phyloP scores from a whole-genome alignment of 2,113 vertebrate genomes.

The Eidolon helvum region DNA sequence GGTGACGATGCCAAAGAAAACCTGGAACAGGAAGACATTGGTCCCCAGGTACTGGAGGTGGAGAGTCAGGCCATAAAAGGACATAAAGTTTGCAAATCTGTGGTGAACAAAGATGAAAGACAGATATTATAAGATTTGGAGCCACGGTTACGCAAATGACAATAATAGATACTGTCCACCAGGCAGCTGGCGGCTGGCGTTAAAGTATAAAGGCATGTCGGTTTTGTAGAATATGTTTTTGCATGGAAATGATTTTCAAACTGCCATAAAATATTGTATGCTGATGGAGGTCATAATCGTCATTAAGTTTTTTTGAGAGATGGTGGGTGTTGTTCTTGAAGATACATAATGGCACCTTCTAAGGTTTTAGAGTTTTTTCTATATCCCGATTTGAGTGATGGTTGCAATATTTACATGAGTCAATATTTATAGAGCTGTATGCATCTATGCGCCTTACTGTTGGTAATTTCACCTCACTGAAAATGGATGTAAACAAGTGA shows the following conservation, averaged over 20 bases:
- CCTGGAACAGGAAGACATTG: constrained; percentile 86
- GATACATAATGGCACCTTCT: background rate
- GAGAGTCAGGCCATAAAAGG: constrained; percentile 80
- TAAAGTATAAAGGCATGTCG: background rate
- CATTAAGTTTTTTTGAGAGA: background rate
- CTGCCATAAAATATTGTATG: background rate
- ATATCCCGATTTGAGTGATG: background rate
- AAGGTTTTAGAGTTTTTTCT: background rate
- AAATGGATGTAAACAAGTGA: background rate
- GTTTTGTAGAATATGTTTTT: background rate
- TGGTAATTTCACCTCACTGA: background rate
- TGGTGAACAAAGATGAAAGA: background rate
- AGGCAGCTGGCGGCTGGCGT: background rate
- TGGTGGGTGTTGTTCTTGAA: background rate
- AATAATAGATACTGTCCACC: background rate
- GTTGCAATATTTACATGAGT: background rate
- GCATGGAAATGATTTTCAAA: background rate
- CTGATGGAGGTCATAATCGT: background rate
- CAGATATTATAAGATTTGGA: background rate
- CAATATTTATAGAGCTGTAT: background rate
- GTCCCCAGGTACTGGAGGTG: constrained; percentile 82
- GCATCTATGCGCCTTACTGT: background rate
- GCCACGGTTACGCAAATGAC: background rate
- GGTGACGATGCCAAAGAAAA: constrained; percentile 83
- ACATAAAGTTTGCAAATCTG: background rate